Percentiles rank a stretch among this genome's conserved stretches.
These are phyloP conservation scores for Tetramorium alpestre DNA, from an alignment of 1,140 invertebrate genomes.

Conservation along the genomic window DNA sequence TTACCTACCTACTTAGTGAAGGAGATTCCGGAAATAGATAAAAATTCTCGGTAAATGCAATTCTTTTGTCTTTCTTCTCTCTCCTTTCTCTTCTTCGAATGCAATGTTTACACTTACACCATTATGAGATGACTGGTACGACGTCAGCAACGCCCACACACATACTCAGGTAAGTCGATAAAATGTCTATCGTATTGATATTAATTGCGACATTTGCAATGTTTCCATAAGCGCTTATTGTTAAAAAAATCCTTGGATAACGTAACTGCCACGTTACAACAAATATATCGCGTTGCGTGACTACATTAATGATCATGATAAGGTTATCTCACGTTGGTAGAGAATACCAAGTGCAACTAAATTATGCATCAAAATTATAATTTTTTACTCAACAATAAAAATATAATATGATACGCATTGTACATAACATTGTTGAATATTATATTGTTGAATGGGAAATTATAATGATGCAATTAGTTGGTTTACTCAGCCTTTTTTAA, in stretches of 20 bases:
- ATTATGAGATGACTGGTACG: background rate
- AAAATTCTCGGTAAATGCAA: background rate
- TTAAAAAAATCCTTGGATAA: background rate
- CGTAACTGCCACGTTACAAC: background rate
- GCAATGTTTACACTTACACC: conserved; percentile 10
- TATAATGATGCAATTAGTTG: too few species aligned
- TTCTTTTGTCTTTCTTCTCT: background rate
- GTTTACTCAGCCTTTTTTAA: too few species aligned
- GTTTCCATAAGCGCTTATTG: background rate
- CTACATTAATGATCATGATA: background rate
- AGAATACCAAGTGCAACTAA: background rate
- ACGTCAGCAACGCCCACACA: conserved; percentile 21
- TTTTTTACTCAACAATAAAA: too few species aligned
- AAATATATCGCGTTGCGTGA: background rate
- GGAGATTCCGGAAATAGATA: background rate
- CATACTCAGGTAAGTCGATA: background rate
- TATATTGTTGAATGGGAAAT: too few species aligned
- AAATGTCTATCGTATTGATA: background rate
- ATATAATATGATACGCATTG: too few species aligned
- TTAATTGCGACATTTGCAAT: background rate
- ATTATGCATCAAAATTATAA: too few species aligned
- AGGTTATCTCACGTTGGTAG: background rate
- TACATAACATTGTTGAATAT: too few species aligned
- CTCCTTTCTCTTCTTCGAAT: background rate
- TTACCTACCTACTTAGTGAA: background rate